A percentile compares a stretch with the other conserved stretches of the same genome.
Evolutionary conservation across 2,888 invertebrate genomes (phyloP).

Genomic region (Cerastis leucographa): DNA sequence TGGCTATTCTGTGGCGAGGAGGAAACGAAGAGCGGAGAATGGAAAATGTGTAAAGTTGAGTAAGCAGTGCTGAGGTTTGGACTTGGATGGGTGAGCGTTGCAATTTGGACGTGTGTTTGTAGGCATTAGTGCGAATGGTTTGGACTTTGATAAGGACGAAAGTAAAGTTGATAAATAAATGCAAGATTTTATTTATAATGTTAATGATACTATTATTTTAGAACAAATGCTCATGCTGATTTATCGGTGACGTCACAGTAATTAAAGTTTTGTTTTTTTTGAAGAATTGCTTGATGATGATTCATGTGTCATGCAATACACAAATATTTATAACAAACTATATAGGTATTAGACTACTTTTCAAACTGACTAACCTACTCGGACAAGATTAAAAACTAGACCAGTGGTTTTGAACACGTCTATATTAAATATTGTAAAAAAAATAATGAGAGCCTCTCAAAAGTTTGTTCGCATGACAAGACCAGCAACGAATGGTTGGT

Average conservation of each 20-base stretch:
- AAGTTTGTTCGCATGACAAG: not conserved
- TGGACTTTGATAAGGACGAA: not conserved
- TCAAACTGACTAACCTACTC: not conserved
- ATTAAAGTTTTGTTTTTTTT: not conserved
- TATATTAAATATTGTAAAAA: not conserved
- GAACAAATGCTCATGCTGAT: too few relatives aligned
- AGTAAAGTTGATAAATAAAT: not conserved
- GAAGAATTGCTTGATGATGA: not conserved
- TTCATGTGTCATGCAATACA: not conserved
- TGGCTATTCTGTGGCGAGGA: slow-evolving; percentile 42
- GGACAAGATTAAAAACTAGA: not conserved
- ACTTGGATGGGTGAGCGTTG: slow-evolving; percentile 8
- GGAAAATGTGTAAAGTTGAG: not conserved
- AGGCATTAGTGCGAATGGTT: not conserved
- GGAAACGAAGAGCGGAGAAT: not conserved
- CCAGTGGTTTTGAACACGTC: not conserved
- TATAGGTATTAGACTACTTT: not conserved
- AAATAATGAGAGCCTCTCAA: not conserved
- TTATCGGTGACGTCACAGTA: too few relatives aligned
- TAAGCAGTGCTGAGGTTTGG: not conserved
- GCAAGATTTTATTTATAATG: not conserved
- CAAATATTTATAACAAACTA: not conserved
- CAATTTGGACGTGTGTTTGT: not conserved
- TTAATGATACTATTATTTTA: not conserved
- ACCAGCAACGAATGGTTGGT: not conserved